Evolutionary conservation across 2,797 vertebrate species (phyloP), one percentile per base, ranked within the genome.

Genomic region (Mormyrus hasselquistii): DNA sequence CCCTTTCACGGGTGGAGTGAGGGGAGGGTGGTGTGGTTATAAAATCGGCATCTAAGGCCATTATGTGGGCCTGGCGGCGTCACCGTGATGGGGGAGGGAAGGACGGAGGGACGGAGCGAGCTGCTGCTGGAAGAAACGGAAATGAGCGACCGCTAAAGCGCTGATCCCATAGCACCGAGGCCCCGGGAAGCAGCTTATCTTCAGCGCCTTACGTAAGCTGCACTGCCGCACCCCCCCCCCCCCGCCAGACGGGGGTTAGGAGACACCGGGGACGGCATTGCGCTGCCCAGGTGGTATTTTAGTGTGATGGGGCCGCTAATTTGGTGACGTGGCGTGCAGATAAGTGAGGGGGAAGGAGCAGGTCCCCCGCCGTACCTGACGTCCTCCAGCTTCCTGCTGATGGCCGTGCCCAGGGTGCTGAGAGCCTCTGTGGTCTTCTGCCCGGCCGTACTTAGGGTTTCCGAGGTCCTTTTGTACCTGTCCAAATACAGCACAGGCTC

Each of bases 391-490:
- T 96, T 99, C 96, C 96, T 98, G 94, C 95, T 97, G 95, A 99
- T 97, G 92, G 96, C 95, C 0, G 95, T 97, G 92, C 99, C 97
- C 44, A 99, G 95, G 0, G 96, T 99, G 94, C 93, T 98, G 94
- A 99, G 97, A 34, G 97, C 98, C 4, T 97, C 96, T 0, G 98
- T 95, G 29, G 99, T 99, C 92, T 95, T 99, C 93, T 98, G 98
- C 90, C 99, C 98, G 0, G 98, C 98, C 0, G 98, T 98, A 93
- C 95, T 97, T 90, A 99, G 92, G 0, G 98, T 98, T 93, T 99
- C 99, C 0, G 99, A 98, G 2, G 99, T 99, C 94, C 97, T 99
- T 95, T 98, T 99, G 91, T 98, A 99, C 88, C 98, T 99, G 92
- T 7, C 92, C 44, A 92, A 89, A 3, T 86, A 38, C 0, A n/a